Conservation (phyloP, 2,888 invertebrate genomes). For the Lasioglossum lativentre region DNA sequence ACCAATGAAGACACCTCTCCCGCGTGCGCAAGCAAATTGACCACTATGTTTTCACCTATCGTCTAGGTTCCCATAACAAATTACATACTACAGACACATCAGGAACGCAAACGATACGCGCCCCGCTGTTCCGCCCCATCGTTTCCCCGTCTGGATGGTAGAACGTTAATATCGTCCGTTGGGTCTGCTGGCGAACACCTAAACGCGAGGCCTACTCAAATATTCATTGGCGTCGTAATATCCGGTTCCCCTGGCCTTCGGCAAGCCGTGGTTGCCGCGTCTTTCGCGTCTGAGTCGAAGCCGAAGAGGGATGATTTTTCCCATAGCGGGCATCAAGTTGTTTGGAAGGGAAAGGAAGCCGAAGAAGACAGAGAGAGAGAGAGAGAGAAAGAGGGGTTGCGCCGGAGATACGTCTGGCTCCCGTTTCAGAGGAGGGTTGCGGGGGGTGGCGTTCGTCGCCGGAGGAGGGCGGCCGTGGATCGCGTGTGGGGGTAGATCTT, state of each 20-base stretch:
- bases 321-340: constrained; percentile 56
- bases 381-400: constrained; percentile 44
- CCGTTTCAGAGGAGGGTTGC: constrained; percentile 31
- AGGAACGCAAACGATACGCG: neutral
- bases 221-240: constrained; percentile 52
- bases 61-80: neutral
- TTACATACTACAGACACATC: neutral
- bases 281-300: constrained; percentile 4
- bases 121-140: neutral
- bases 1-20: neutral
- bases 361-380: constrained; percentile 25
- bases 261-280: neutral
- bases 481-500: constrained; percentile 81
- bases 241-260: constrained; percentile 13
- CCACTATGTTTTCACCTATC: neutral
- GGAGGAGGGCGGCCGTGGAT: constrained; percentile 55
- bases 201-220: constrained; percentile 38
- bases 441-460: constrained; percentile 36
- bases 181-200: neutral
- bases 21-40: neutral
- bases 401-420: constrained; percentile 59
- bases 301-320: constrained; percentile 38
- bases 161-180: constrained; percentile 33
- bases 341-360: constrained; percentile 34
- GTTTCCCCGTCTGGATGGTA: neutral